Evolutionary conservation across 2,797 vertebrate genomes (phyloP).

Genomic region (Lutjanus argentimaculatus): DNA sequence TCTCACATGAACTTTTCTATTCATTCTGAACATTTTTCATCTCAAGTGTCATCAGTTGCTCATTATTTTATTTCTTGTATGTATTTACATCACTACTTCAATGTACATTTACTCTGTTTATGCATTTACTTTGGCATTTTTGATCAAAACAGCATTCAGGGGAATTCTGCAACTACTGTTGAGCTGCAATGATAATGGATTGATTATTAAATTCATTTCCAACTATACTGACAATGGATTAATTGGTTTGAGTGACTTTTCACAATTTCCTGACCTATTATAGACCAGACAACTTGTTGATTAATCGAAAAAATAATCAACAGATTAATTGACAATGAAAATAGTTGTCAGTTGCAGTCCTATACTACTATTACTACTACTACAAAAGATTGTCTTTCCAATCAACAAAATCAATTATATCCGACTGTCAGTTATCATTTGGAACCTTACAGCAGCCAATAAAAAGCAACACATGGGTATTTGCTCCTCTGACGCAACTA

Average conservation of each 20-base stretch:
- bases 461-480: constrained; percentile 20
- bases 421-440: neutral
- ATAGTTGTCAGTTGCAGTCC: too few relatives aligned
- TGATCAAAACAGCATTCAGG: too few relatives aligned
- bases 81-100: neutral
- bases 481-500: constrained; percentile 35
- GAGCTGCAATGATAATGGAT: too few relatives aligned
- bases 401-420: neutral
- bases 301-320: too few relatives aligned
- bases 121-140: neutral
- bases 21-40: neutral
- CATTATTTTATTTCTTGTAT: neutral
- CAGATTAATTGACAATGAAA: too few relatives aligned
- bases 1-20: neutral
- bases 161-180: too few relatives aligned
- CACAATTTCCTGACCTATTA: too few relatives aligned
- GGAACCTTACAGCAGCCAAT: constrained; percentile 11
- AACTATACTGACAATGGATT: too few relatives aligned
- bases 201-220: too few relatives aligned
- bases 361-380: too few relatives aligned
- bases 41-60: neutral
- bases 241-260: too few relatives aligned
- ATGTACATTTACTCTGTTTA: neutral
- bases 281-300: too few relatives aligned
- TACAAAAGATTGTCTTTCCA: neutral